A percentile compares a stretch with the other conserved stretches of the same genome.
Evolutionary conservation across 2,113 vertebrate genomes (phyloP).

Genomic region (Myrmecophaga tridactyla): DNA sequence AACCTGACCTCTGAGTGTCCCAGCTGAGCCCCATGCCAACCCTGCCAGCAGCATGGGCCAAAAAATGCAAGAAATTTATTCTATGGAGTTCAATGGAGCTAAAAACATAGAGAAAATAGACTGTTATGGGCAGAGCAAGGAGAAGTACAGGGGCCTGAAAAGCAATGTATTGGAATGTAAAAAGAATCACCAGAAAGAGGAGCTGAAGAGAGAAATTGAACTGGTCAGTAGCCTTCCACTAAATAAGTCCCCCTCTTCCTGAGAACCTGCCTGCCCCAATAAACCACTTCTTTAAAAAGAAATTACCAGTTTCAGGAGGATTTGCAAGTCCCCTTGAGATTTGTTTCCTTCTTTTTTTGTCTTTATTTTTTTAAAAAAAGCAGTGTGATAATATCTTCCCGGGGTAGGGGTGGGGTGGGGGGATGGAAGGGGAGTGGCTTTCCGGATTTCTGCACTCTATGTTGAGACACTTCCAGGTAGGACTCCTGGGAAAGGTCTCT

Average conservation of each 20-base stretch:
- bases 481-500: not conserved
- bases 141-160: conserved; percentile 72
- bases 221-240: conserved; percentile 82
- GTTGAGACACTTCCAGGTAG: not conserved
- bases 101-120: conserved; percentile 70
- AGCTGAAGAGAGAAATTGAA: conserved; percentile 83
- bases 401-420: too few relatives aligned
- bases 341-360: conserved; percentile 12
- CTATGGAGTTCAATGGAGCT: conserved; percentile 78
- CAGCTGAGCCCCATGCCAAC: too few relatives aligned
- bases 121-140: conserved; percentile 50
- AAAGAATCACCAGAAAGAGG: conserved; percentile 80
- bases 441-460: not conserved
- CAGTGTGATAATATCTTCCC: not conserved
- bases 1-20: too few relatives aligned
- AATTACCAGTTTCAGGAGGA: not conserved
- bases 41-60: too few relatives aligned
- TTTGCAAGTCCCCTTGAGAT: too few relatives aligned
- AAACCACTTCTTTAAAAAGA: not conserved
- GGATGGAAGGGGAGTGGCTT: not conserved
- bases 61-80: conserved; percentile 81
- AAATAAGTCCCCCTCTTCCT: not conserved
- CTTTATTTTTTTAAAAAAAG: not conserved
- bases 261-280: not conserved
- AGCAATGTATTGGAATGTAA: conserved; percentile 70